These are phyloP conservation scores for Lithodes maja DNA, from an alignment of 2,888 invertebrate genomes.

Conservation along the genomic window DNA sequence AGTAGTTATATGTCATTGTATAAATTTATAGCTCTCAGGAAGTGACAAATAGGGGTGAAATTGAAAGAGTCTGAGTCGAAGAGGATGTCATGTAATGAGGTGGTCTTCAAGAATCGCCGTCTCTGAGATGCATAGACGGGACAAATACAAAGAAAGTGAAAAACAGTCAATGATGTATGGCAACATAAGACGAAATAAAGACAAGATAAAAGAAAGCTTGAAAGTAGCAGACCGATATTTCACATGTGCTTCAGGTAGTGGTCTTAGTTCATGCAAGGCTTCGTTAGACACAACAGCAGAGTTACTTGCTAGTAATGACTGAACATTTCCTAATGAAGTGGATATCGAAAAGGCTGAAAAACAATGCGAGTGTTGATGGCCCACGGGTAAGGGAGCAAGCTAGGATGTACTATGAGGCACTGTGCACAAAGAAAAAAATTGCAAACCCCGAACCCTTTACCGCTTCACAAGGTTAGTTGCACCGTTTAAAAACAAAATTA, in stretches of 20 bases:
- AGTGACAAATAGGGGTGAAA: too few relatives aligned
- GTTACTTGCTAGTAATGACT: not conserved
- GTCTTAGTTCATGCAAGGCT: conserved; percentile 4
- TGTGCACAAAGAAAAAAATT: not conserved
- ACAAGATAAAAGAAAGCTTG: conserved; percentile 4
- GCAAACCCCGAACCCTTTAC: conserved; percentile 1
- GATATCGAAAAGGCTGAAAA: not conserved
- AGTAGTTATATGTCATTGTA: too few relatives aligned
- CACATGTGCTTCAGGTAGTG: not conserved
- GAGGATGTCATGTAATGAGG: too few relatives aligned
- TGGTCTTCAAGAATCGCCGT: too few relatives aligned
- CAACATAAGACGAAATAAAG: not conserved
- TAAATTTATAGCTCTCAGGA: too few relatives aligned
- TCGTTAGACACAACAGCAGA: not conserved
- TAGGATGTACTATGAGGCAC: not conserved
- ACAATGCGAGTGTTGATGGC: not conserved
- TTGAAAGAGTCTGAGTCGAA: too few relatives aligned
- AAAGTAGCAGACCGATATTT: not conserved
- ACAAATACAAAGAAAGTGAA: too few relatives aligned
- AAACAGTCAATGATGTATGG: not conserved
- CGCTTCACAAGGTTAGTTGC: not conserved
- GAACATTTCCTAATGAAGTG: conserved; percentile 9
- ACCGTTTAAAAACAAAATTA: not conserved
- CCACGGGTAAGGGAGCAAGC: conserved; percentile 12
- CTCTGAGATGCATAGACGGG: too few relatives aligned